Evolutionary conservation across 2,113 vertebrate genomes (phyloP).

Genomic region (Naja naja): DNA sequence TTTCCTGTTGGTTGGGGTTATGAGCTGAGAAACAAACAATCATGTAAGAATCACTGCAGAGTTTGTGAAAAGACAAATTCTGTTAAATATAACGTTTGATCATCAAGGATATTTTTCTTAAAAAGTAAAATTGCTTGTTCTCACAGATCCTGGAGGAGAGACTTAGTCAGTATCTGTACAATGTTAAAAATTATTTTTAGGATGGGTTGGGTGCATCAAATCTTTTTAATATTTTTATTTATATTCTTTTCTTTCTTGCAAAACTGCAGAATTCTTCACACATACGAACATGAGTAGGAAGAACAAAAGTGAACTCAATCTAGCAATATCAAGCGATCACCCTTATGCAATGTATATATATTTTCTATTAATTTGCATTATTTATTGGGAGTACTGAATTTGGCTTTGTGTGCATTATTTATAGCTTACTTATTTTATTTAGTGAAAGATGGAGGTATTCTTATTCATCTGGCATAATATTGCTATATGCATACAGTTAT

Average conservation of each 20-base stretch:
- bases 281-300: neutral
- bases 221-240: neutral
- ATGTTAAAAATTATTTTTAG: neutral
- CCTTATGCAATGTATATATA: neutral
- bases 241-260: neutral
- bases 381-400: neutral
- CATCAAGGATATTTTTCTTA: neutral
- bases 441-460: neutral
- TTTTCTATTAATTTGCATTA: neutral
- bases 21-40: neutral
- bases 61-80: neutral
- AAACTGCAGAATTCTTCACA: neutral
- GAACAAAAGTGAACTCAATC: neutral
- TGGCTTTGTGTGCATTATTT: neutral
- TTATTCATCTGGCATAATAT: neutral
- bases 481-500: neutral
- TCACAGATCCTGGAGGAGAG: neutral
- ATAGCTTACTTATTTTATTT: neutral
- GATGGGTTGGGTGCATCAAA: neutral
- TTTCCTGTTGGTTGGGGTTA: neutral
- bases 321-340: neutral
- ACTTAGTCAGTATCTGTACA: neutral
- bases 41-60: neutral
- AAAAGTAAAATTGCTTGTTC: neutral
- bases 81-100: neutral